These are phyloP conservation scores for Cyclophora punctaria DNA, from an alignment of 2,888 invertebrate genomes.

Conservation along the genomic window DNA sequence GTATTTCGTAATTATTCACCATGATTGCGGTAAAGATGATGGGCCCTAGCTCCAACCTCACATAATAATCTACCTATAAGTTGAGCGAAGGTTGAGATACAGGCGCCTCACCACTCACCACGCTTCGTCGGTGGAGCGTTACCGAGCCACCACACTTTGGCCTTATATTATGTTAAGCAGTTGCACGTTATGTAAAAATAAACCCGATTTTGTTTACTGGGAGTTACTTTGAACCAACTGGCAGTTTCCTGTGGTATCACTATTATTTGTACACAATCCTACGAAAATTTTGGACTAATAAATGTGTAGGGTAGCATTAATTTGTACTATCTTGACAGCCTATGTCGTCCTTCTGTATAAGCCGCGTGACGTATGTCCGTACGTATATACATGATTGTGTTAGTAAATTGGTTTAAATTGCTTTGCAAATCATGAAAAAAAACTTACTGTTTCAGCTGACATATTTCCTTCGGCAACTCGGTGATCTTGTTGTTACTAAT, in stretches of 20 bases:
- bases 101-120: conserved; percentile 36
- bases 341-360: too few relatives aligned
- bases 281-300: too few relatives aligned
- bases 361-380: too few relatives aligned
- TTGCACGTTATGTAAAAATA: too few relatives aligned
- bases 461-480: conserved; percentile 78
- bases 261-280: too few relatives aligned
- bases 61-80: conserved; percentile 11
- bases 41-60: conserved; percentile 1
- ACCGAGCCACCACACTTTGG: conserved; percentile 43
- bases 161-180: conserved; percentile 8
- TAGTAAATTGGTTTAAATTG: too few relatives aligned
- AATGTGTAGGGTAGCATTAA: too few relatives aligned
- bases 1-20: conserved; percentile 4
- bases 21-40: background rate
- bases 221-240: too few relatives aligned
- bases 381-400: too few relatives aligned
- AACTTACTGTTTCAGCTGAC: conserved; percentile 62
- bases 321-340: too few relatives aligned
- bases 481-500: conserved; percentile 80
- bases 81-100: conserved; percentile 35
- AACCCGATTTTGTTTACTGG: too few relatives aligned
- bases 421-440: background rate
- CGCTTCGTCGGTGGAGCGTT: conserved; percentile 58
- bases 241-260: too few relatives aligned